Percentiles rank a stretch among this genome's conserved stretches.
Evolutionary conservation across 35 echinoderm and acorn worm species (phyloP).

Genomic region (Stichopus chloronotus): DNA sequence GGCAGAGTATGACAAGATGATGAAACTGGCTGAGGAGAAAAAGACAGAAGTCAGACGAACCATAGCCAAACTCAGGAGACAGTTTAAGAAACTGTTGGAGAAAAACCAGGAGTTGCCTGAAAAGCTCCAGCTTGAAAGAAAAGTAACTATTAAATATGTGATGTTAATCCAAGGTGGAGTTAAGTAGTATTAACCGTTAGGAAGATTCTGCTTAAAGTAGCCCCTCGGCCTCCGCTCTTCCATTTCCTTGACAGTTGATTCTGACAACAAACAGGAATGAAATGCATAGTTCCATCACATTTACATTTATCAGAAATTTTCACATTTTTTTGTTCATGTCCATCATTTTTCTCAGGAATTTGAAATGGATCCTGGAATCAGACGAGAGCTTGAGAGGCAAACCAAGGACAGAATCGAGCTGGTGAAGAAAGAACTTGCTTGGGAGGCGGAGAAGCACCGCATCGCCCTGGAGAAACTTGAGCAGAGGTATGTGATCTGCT

Average conservation of each 20-base stretch:
- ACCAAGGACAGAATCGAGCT: slow-evolving; percentile 88
- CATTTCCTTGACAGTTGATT: too few species aligned
- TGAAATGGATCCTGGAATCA: slow-evolving; percentile 99
- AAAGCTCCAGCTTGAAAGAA: slow-evolving; percentile 92
- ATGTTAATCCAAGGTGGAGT: background rate
- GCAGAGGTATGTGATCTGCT: slow-evolving; percentile 67
- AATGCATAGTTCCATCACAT: too few species aligned
- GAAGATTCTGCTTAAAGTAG: background rate
- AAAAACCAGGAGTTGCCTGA: slow-evolving; percentile 83
- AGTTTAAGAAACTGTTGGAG: slow-evolving; percentile 97
- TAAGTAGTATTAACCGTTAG: background rate
- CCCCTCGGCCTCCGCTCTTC: too few species aligned
- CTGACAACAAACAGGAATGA: too few species aligned
- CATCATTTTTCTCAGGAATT: slow-evolving; percentile 72
- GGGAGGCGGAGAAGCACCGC: slow-evolving; percentile 90
- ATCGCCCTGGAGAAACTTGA: slow-evolving; percentile 90
- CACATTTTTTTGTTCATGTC: too few species aligned
- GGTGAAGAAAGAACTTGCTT: slow-evolving; percentile 88
- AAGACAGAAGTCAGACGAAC: slow-evolving; percentile 88
- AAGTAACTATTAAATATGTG: slow-evolving; percentile 54
- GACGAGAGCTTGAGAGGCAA: slow-evolving; percentile 83
- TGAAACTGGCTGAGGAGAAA: slow-evolving; percentile 89
- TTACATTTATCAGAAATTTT: too few species aligned
- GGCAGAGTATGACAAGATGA: slow-evolving; percentile 97
- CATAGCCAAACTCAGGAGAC: slow-evolving; percentile 88